Evolutionary conservation across 2,888 invertebrate species (phyloP), one percentile per base, ranked within the genome.

Genomic region (Synanthedon andrenaeformis): DNA sequence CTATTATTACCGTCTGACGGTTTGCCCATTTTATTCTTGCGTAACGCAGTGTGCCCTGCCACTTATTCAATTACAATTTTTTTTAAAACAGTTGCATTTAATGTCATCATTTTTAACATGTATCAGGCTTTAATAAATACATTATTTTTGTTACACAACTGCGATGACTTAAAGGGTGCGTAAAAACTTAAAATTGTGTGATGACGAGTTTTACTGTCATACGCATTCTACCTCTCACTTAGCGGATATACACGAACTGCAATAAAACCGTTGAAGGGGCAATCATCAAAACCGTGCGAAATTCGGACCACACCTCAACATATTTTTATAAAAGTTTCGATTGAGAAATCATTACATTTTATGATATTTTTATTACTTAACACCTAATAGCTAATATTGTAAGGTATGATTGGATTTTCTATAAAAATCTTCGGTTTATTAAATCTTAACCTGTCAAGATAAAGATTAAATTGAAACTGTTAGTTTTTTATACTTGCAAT

Each of bases 211-310:
- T 79, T 78, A 78, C 75, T 66, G 65, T 61, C 55, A 58, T 19
- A 10, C 58, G 67, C 67, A 73, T 76, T 76, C 73, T 74, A 73
- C 68, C 58, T 59, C 61, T 72, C 77, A 82, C 79, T 84, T 83
- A 82, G 76, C 82, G 64, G 62, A 69, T 71, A 69, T 69, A 69
- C 70, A 78, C 72, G 73, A 79, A 78, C 57, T 60, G 64, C 66
- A 64, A 66, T 74, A 72, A 79, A 76, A 66, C 63, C 61, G 65
- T 75, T 70, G 59, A 66, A 70, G 65, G 60, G 55, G 57, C 65
- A 64, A 73, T 79, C 72, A 69, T 71, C 75, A 69, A 66, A 64
- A 55, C 57, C 61, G 63, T 75, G 78, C 78, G 73, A 79, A 82
- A 76, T 68, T 66, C 59, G 62, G 78, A 81, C 80, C 81, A 79